Evolutionary conservation across 23 tunicate species (phyloP).

Genomic region (Corella eumyota): DNA sequence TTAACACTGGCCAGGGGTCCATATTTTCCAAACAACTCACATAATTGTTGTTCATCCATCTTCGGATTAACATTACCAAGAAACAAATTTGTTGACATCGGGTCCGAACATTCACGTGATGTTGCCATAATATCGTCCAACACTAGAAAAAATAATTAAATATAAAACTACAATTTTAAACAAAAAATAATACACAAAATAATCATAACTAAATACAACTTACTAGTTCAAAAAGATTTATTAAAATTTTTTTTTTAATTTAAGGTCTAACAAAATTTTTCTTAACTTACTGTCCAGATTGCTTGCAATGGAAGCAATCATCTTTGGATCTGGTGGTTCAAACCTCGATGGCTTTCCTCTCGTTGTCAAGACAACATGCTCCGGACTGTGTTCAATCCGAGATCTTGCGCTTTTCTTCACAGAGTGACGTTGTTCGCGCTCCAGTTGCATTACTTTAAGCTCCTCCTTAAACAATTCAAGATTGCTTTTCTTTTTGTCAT

Average conservation of each 20-base stretch:
- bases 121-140: conserved; percentile 87
- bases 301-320: conserved; percentile 20
- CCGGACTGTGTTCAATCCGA: not conserved
- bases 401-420: conserved; percentile 27
- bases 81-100: conserved; percentile 87
- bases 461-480: conserved; percentile 91
- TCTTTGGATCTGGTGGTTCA: conserved; percentile 38
- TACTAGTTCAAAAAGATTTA: no score
- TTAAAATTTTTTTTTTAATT: no score
- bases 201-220: no score
- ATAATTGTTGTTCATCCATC: conserved; percentile 81
- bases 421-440: conserved; percentile 77
- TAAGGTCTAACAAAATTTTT: no score
- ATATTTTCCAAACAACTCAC: conserved; percentile 88
- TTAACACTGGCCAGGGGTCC: conserved; percentile 98
- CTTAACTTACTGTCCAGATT: conserved; percentile 24
- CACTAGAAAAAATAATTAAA: no score
- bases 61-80: conserved; percentile 90
- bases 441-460: conserved; percentile 63
- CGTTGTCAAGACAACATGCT: conserved; percentile 14
- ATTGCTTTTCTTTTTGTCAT: conserved; percentile 82
- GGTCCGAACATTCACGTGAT: conserved; percentile 83
- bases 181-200: no score
- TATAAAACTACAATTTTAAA: no score
- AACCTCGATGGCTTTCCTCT: conserved; percentile 37